phyloP scores from a whole-genome alignment of 2,888 invertebrate species.

The Acanthosepion esculentum region DNA sequence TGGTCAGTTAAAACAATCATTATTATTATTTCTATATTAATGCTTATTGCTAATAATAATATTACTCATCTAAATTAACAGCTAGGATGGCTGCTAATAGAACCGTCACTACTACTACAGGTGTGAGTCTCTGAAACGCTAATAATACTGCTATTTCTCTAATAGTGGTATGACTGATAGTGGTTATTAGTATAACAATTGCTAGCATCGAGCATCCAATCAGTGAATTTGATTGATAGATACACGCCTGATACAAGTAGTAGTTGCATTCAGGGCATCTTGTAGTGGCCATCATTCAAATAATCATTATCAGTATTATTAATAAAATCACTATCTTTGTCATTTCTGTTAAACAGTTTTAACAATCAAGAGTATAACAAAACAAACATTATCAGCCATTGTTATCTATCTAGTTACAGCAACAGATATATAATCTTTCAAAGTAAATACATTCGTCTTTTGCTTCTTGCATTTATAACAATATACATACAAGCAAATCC shows the following conservation, averaged over 20 bases:
- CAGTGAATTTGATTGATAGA: slow-evolving; percentile 33
- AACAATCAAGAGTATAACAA: too few relatives aligned
- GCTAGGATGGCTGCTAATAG: not conserved
- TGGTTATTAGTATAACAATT: not conserved
- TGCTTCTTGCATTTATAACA: too few relatives aligned
- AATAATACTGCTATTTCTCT: not conserved
- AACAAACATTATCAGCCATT: too few relatives aligned
- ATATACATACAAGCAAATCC: not conserved
- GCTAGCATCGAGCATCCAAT: not conserved
- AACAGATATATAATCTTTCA: too few relatives aligned
- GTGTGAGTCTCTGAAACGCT: not conserved
- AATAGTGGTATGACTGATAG: not conserved
- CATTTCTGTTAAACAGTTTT: too few relatives aligned
- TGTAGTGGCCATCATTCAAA: not conserved
- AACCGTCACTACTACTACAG: not conserved
- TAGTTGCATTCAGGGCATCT: not conserved
- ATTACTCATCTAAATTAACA: not conserved
- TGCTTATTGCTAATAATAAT: too few relatives aligned
- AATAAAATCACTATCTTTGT: not conserved
- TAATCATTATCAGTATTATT: not conserved
- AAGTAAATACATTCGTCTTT: too few relatives aligned
- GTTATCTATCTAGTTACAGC: too few relatives aligned
- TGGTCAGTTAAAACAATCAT: not conserved
- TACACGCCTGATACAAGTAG: not conserved
- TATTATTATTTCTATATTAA: too few relatives aligned